Evolutionary conservation across 2,797 vertebrate genomes (phyloP).

Genomic region (Gymnocypris eckloni): DNA sequence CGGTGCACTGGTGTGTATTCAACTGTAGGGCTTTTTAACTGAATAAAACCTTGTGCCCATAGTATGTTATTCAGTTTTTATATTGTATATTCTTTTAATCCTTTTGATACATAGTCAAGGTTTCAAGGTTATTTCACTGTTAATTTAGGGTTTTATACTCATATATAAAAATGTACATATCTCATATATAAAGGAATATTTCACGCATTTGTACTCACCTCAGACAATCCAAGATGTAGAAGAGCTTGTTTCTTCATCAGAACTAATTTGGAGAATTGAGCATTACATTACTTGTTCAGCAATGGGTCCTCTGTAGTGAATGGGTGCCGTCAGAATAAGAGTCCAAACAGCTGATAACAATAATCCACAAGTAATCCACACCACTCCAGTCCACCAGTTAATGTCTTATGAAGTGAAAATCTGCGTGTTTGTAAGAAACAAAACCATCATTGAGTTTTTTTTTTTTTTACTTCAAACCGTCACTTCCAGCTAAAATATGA

Average conservation of each 20-base stretch:
- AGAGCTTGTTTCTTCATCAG: background rate
- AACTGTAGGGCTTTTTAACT: background rate
- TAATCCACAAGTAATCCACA: background rate
- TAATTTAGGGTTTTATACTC: background rate
- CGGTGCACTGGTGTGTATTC: slow-evolving; percentile 37
- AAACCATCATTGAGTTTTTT: background rate
- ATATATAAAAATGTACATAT: background rate
- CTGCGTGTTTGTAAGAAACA: background rate
- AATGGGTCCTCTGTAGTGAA: too few species aligned
- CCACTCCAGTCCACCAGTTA: background rate
- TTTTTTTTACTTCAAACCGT: background rate
- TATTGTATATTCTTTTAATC: background rate
- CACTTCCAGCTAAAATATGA: too few species aligned
- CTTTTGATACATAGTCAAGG: background rate
- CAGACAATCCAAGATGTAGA: background rate
- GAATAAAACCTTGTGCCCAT: background rate
- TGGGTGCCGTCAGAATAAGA: background rate
- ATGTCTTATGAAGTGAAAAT: background rate
- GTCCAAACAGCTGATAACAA: background rate
- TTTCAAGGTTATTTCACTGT: background rate
- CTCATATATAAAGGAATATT: background rate
- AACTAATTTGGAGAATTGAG: background rate
- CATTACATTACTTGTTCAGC: too few species aligned
- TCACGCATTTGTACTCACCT: background rate
- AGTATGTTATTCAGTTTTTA: background rate